Conservation (phyloP, 2,888 invertebrate species). For the Melitaea athalia region DNA sequence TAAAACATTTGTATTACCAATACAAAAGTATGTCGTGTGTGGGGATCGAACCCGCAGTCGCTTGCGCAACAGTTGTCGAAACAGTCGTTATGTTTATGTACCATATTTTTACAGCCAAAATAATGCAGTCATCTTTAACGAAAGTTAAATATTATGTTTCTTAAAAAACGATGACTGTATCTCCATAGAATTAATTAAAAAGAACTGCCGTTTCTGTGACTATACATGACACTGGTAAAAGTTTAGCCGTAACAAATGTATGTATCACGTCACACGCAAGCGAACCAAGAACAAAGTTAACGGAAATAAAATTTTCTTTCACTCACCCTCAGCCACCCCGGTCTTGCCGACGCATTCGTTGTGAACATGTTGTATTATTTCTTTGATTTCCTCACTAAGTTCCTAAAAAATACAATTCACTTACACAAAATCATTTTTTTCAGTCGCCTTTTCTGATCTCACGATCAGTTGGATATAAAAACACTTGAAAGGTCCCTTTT, state of each 20-base stretch:
- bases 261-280: slow-evolving; percentile 64
- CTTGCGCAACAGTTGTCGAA: too few species aligned
- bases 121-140: too few species aligned
- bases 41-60: too few species aligned
- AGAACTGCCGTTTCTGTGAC: slow-evolving; percentile 25
- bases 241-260: slow-evolving; percentile 61
- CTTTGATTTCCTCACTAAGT: slow-evolving; percentile 78
- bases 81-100: too few species aligned
- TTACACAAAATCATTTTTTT: slow-evolving; percentile 43
- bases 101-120: too few species aligned
- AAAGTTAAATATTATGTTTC: too few species aligned
- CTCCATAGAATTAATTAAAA: neutral
- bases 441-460: slow-evolving; percentile 24
- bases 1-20: too few species aligned
- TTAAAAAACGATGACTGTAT: too few species aligned
- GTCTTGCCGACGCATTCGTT: slow-evolving; percentile 75
- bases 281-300: slow-evolving; percentile 68
- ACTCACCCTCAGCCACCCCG: slow-evolving; percentile 76
- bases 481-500: slow-evolving; percentile 23
- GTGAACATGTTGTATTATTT: slow-evolving; percentile 78
- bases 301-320: slow-evolving; percentile 66
- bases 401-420: slow-evolving; percentile 62
- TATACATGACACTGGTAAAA: slow-evolving; percentile 35
- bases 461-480: slow-evolving; percentile 25
- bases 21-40: too few species aligned